Evolutionary conservation across 2,797 vertebrate species (phyloP).

Genomic region (Morus bassanus): DNA sequence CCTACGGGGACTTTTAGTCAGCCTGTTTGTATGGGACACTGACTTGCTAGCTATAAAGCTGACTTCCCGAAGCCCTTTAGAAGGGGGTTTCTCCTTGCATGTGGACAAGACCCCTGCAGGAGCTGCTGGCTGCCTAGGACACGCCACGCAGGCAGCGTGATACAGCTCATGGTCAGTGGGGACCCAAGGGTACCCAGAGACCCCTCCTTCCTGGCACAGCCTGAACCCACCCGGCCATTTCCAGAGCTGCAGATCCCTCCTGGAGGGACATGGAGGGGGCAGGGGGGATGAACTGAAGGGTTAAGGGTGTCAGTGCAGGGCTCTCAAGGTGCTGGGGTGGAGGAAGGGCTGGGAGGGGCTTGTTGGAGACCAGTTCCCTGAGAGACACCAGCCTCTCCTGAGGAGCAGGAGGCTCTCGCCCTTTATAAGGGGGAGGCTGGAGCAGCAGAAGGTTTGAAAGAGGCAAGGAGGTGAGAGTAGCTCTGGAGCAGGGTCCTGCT

Average conservation of each 20-base stretch:
- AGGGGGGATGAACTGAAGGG: neutral
- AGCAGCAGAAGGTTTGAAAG: neutral
- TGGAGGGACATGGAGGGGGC: neutral
- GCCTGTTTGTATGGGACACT: neutral
- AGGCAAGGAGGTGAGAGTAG: neutral
- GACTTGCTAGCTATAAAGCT: neutral
- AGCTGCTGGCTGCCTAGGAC: neutral
- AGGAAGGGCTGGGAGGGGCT: neutral
- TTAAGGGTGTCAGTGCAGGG: neutral
- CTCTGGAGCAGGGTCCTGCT: no score
- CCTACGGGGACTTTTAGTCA: neutral
- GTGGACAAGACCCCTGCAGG: neutral
- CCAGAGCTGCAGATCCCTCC: neutral
- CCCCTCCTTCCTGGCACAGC: no score
- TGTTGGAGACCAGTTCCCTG: neutral
- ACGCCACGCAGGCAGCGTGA: neutral
- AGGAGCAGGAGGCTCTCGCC: neutral
- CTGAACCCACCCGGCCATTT: neutral
- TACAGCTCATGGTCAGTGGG: neutral
- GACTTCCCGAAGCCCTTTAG: neutral
- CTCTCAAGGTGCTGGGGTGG: neutral
- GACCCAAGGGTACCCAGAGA: no score
- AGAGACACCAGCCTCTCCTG: neutral
- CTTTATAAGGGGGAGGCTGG: neutral
- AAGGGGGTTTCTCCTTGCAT: neutral